Evolutionary conservation across 2,797 vertebrate genomes (phyloP), one percentile per base, ranked within the genome.

Genomic region (Pristis pectinata): DNA sequence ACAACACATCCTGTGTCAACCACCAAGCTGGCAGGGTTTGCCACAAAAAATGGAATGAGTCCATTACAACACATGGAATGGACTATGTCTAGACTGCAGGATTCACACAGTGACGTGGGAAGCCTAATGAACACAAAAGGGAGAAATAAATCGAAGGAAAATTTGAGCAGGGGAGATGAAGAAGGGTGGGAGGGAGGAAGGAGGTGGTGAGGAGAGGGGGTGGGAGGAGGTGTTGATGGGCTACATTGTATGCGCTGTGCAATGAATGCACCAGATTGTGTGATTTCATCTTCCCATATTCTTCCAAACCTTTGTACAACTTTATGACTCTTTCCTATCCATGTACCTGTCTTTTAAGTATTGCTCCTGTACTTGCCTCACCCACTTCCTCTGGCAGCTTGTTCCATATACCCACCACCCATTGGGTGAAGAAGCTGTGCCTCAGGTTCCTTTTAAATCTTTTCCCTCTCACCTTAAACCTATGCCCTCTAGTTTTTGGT

Each of bases 1-100:
- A 2, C 87, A 9, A 91, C 87, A 91, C 61, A 67, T 91, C 61
- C 61, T 91, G 87, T 91, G 87, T 91, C 87, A 91, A 91, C n/a
- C 61, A 91, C n/a, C 19, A 24, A 67, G 59, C 87, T 67, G 87
- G 22, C n/a, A 67, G 30, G 1, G 87, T 67, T 44, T 91, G 87
- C 37, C n/a, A 67, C 61, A 91, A 64, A 67, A 91, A 64, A 91
- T 67, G 87, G 87, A 91, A 64, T 64, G 15, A 17, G 59, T 64
- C 59, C 87, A 91, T 67, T 1, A 13, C 15, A 91, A 41, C 59
- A 41, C 87, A 91, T 37, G 87, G 87, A 91, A 41, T 67, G 87
- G 87, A 67, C 83, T 87, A 30, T 87, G 83, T n/a, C 83, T 59
- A 15, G 27, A n/a, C 61, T 11, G 19, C 87, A 64, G 59, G 9